phyloP scores from a whole-genome alignment of 2,888 invertebrate genomes.

The Patella caerulea region DNA sequence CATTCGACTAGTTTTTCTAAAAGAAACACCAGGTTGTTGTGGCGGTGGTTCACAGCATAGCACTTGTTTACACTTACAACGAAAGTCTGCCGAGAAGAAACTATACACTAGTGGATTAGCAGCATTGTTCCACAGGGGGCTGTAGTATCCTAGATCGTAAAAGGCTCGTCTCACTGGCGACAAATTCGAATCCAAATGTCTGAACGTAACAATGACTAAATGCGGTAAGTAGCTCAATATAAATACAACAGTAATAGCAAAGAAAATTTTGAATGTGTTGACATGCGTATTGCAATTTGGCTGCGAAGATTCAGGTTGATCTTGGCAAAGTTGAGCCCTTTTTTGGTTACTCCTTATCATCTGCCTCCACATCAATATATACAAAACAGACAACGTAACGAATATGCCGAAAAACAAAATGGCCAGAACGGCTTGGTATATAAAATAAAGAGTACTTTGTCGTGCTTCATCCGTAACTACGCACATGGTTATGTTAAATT shows the following conservation, averaged over 20 bases:
- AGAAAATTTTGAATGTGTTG: slow-evolving; percentile 20
- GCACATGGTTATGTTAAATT: slow-evolving; percentile 22
- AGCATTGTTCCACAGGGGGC: slow-evolving; percentile 17
- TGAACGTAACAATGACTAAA: slow-evolving; percentile 14
- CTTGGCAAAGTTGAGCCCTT: slow-evolving; percentile 5
- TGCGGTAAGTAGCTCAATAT: slow-evolving; percentile 25
- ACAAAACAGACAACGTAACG: slow-evolving; percentile 8
- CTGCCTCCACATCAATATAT: slow-evolving; percentile 18
- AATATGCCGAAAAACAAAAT: slow-evolving; percentile 14
- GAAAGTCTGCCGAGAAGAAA: slow-evolving; percentile 20
- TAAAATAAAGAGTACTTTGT: neutral
- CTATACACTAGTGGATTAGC: slow-evolving; percentile 22
- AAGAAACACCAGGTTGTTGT: no score
- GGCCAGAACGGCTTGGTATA: slow-evolving; percentile 10
- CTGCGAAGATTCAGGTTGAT: neutral
- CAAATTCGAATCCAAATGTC: slow-evolving; percentile 12
- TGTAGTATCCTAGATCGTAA: slow-evolving; percentile 15
- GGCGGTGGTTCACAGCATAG: no score
- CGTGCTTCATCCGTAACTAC: slow-evolving; percentile 15
- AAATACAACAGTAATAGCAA: slow-evolving; percentile 22
- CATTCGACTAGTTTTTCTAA: no score
- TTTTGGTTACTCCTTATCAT: neutral
- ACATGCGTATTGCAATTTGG: slow-evolving; percentile 18
- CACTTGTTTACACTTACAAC: slow-evolving; percentile 2
- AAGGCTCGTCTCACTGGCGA: slow-evolving; percentile 12